Evolutionary conservation across 2,797 vertebrate species (phyloP).

Genomic region (Valencia hispanica): DNA sequence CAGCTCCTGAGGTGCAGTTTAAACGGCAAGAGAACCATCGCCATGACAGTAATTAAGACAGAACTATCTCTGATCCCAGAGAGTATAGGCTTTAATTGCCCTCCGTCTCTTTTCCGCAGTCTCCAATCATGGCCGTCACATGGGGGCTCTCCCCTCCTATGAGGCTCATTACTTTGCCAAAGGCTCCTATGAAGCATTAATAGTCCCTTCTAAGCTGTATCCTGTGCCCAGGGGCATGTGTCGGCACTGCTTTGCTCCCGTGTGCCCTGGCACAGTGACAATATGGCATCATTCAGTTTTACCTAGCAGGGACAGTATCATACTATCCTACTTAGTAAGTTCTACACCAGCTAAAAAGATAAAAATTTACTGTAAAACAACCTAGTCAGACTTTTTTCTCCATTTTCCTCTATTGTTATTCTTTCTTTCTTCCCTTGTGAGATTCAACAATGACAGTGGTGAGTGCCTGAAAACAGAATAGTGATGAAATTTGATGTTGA

Average conservation of each 20-base stretch:
- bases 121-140: constrained; percentile 64
- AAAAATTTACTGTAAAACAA: not conserved
- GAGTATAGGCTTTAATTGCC: constrained; percentile 63
- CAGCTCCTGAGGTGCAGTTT: constrained; percentile 45
- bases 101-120: constrained; percentile 58
- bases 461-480: not conserved
- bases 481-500: not conserved
- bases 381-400: not conserved
- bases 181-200: constrained; percentile 78
- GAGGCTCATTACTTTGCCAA: constrained; percentile 83
- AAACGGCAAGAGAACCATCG: constrained; percentile 47
- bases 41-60: constrained; percentile 78
- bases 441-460: not conserved
- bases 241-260: constrained; percentile 55
- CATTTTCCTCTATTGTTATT: not conserved
- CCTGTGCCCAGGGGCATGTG: constrained; percentile 51
- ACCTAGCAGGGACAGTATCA: constrained; percentile 32
- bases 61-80: constrained; percentile 61
- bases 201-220: constrained; percentile 69
- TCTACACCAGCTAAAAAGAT: constrained; percentile 8
- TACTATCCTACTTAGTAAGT: constrained; percentile 23
- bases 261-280: constrained; percentile 58
- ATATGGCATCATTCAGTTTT: constrained; percentile 35
- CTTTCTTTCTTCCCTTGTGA: not conserved
- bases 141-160: constrained; percentile 67